Percentiles rank a stretch among this genome's conserved stretches.
phyloP scores from a whole-genome alignment of 64 coral and sea anemone species.

The Porites australiensis region DNA sequence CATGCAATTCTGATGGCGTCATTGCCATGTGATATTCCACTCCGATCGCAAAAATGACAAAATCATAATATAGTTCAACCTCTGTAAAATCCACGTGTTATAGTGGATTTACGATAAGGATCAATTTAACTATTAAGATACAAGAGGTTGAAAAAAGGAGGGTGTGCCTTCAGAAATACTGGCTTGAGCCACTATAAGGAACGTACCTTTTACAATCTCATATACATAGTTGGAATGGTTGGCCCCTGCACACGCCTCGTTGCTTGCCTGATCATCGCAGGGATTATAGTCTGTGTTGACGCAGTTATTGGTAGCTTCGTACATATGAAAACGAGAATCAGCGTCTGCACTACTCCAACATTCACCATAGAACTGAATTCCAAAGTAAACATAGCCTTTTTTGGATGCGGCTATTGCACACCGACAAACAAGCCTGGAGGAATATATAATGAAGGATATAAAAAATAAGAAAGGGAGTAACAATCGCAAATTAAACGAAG shows the following conservation, averaged over 20 bases:
- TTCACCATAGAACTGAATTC: slow-evolving; percentile 57
- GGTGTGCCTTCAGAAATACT: no score
- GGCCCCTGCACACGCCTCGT: neutral
- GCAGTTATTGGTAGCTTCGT: slow-evolving; percentile 36
- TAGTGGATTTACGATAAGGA: no score
- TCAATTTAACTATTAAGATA: no score
- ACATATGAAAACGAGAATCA: neutral
- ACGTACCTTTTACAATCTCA: neutral
- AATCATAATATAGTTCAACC: no score
- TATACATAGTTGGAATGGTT: slow-evolving; percentile 14
- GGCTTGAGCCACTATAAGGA: no score
- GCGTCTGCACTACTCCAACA: slow-evolving; percentile 55
- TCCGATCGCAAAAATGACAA: no score
- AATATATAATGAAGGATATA: neutral
- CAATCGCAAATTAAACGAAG: no score
- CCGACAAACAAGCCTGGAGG: slow-evolving; percentile 8
- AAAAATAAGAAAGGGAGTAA: no score
- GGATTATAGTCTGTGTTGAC: neutral
- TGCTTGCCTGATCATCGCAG: neutral
- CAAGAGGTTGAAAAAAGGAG: no score
- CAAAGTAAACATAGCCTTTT: slow-evolving; percentile 44
- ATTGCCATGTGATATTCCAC: no score
- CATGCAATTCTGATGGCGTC: no score
- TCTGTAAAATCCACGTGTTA: no score
- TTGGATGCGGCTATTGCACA: slow-evolving; percentile 25